phyloP scores from a whole-genome alignment of 2,888 invertebrate genomes.

The Drosophila mercatorum region DNA sequence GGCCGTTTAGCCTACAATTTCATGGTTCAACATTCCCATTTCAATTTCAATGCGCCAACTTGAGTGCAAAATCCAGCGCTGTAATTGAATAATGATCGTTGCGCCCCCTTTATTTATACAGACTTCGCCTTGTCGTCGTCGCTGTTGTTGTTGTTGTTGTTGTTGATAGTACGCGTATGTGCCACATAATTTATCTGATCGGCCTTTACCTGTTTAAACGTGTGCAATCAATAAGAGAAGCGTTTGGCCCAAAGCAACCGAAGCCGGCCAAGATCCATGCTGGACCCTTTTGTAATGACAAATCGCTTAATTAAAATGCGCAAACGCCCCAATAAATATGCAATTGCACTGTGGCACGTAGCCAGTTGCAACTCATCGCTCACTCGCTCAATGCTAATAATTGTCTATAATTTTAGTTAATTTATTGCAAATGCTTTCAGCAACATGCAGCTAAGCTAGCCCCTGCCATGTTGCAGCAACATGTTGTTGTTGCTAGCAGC shows the following conservation, averaged over 20 bases:
- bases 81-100: conserved; percentile 58
- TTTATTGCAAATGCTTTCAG: conserved; percentile 81
- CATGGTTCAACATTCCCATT: conserved; percentile 34
- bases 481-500: conserved; percentile 33
- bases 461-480: conserved; percentile 66
- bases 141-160: neutral
- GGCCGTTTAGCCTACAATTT: conserved; percentile 26
- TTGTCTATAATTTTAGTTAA: conserved; percentile 79
- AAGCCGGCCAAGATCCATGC: conserved; percentile 11
- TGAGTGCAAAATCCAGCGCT: conserved; percentile 25
- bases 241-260: conserved; percentile 27
- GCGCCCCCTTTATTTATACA: conserved; percentile 36
- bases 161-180: conserved; percentile 23
- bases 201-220: conserved; percentile 26
- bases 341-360: conserved; percentile 43
- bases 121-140: neutral
- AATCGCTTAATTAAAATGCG: conserved; percentile 78
- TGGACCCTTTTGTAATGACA: conserved; percentile 64
- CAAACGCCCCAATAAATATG: conserved; percentile 80
- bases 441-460: conserved; percentile 55
- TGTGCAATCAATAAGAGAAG: conserved; percentile 52
- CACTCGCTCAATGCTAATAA: conserved; percentile 70
- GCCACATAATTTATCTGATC: conserved; percentile 25
- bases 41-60: conserved; percentile 17
- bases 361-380: conserved; percentile 20